A percentile compares a stretch with the other conserved stretches of the same genome.
These are phyloP conservation scores for Pseudomugil tenellus DNA, from an alignment of 2,797 vertebrate species.

Conservation along the genomic window DNA sequence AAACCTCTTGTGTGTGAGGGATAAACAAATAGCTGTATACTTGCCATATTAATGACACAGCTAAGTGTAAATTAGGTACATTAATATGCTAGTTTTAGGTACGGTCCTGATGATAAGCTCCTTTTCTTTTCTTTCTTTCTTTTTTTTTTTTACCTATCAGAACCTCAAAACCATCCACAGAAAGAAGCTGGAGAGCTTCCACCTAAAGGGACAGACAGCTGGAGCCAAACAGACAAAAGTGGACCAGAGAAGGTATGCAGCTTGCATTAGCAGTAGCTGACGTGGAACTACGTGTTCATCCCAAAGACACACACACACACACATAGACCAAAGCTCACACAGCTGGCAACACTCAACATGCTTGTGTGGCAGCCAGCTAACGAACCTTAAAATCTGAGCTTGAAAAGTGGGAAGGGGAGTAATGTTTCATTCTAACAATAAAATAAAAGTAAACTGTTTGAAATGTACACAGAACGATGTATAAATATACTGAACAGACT, in stretches of 20 bases:
- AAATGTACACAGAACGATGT: conserved; percentile 59
- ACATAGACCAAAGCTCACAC: conserved; percentile 26
- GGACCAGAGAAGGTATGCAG: conserved; percentile 31
- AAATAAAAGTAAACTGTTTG: conserved; percentile 12
- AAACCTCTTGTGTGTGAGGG: background rate
- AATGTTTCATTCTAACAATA: conserved; percentile 28
- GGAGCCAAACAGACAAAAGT: conserved; percentile 47
- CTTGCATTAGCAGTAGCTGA: conserved; percentile 60
- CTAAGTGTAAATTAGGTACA: background rate
- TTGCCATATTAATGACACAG: background rate
- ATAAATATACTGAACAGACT: conserved; percentile 14
- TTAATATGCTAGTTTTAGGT: background rate
- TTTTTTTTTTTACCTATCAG: no score
- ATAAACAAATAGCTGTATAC: background rate
- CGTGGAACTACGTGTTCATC: conserved; percentile 60
- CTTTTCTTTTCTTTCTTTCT: conserved; percentile 42
- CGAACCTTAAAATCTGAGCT: conserved; percentile 23
- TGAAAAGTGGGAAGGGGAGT: conserved; percentile 22
- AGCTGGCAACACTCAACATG: conserved; percentile 69
- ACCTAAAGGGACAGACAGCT: conserved; percentile 31
- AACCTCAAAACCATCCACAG: conserved; percentile 28
- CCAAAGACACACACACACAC: conserved; percentile 20
- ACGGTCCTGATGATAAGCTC: background rate
- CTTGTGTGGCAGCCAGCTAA: conserved; percentile 47
- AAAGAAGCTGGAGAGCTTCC: conserved; percentile 43